These are phyloP conservation scores for Trachymyrmex cornetzi DNA, from an alignment of 1,140 invertebrate species.

Conservation along the genomic window DNA sequence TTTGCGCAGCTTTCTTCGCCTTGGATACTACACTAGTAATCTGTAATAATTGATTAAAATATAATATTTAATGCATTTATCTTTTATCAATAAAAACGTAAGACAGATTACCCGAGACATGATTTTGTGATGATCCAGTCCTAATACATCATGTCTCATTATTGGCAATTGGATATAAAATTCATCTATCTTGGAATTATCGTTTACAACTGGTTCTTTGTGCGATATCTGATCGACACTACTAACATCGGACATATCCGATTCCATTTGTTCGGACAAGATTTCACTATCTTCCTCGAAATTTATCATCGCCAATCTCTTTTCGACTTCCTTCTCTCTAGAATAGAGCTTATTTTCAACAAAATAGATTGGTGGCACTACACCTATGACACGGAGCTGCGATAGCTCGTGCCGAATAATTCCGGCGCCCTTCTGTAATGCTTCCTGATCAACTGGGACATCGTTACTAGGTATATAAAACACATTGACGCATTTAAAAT, in stretches of 20 bases:
- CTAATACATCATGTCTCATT: conserved; percentile 91
- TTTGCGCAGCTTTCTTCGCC: background rate
- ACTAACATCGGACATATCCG: background rate
- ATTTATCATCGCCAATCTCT: conserved; percentile 87
- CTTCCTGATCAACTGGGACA: conserved; percentile 82
- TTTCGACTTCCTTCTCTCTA: conserved; percentile 87
- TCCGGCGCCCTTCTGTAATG: conserved; percentile 87
- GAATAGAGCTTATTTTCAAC: conserved; percentile 89
- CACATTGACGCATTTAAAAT: conserved; percentile 90
- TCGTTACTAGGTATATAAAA: conserved; percentile 89
- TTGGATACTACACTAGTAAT: conserved; percentile 72
- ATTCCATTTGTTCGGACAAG: conserved; percentile 59
- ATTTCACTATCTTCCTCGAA: conserved; percentile 88
- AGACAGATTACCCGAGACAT: conserved; percentile 84
- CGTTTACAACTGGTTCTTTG: conserved; percentile 75
- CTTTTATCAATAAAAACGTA: conserved; percentile 10
- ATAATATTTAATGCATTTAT: conserved; percentile 3
- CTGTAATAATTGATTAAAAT: conserved; percentile 63
- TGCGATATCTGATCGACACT: conserved; percentile 16
- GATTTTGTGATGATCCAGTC: conserved; percentile 89
- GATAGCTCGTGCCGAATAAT: conserved; percentile 90
- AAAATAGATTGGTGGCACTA: conserved; percentile 91
- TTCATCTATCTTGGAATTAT: conserved; percentile 76
- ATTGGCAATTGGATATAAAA: conserved; percentile 76
- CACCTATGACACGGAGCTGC: conserved; percentile 90